A percentile compares a stretch with the other conserved stretches of the same genome.
Conservation (phyloP, 2,888 invertebrate genomes). For the Oasisia sp. region DNA sequence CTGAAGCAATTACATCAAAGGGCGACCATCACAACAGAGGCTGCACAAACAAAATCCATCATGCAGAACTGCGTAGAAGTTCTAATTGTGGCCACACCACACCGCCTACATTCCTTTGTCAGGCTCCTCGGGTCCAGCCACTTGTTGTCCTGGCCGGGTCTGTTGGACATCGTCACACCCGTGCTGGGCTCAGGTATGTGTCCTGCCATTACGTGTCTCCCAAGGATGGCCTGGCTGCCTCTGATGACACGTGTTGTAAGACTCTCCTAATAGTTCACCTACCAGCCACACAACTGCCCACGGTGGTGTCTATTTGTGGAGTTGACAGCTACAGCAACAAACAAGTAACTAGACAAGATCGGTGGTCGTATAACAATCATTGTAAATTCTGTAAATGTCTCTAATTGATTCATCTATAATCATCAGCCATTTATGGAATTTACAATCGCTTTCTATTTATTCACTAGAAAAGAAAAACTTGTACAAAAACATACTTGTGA, state of each 20-base stretch:
- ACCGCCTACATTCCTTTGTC: background rate
- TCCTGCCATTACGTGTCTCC: background rate
- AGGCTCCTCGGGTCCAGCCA: background rate
- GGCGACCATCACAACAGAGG: background rate
- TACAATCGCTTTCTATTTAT: background rate
- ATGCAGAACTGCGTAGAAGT: background rate
- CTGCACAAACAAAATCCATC: background rate
- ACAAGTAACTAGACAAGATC: background rate
- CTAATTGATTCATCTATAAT: background rate
- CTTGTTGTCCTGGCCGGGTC: background rate
- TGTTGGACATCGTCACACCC: background rate
- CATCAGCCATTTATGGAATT: background rate
- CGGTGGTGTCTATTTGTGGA: background rate
- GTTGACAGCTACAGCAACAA: background rate
- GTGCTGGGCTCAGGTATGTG: background rate
- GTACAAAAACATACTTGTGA: background rate
- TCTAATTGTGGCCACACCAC: background rate
- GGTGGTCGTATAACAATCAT: background rate
- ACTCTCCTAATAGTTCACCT: background rate
- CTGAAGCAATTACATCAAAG: background rate
- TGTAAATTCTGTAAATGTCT: background rate
- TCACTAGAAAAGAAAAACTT: background rate
- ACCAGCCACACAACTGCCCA: background rate
- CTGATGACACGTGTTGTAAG: background rate
- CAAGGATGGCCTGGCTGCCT: background rate